A percentile compares a stretch with the other conserved stretches of the same genome.
Conservation (phyloP, 53 echinoderm and acorn worm genomes). For the Holothuria scabra region DNA sequence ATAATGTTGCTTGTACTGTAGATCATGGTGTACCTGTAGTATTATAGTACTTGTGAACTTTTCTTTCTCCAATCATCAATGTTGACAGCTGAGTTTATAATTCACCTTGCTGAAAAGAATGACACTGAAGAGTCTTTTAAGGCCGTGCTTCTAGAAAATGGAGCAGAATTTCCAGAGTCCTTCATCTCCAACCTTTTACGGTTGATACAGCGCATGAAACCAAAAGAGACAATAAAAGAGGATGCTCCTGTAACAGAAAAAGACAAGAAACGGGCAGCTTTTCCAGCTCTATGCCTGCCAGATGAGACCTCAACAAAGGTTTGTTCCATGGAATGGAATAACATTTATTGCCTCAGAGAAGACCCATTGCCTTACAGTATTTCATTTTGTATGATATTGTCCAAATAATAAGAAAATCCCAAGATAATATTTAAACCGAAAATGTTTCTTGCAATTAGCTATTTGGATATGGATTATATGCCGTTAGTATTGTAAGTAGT, state of each 20-base stretch:
- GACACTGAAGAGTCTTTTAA: conserved; percentile 78
- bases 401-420: no score
- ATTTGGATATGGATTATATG: no score
- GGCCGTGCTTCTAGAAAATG: conserved; percentile 80
- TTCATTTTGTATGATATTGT: no score
- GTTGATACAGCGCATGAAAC: conserved; percentile 97
- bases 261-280: conserved; percentile 73
- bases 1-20: no score
- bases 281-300: conserved; percentile 84
- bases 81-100: conserved; percentile 90
- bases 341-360: no score
- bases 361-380: no score
- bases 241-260: conserved; percentile 36
- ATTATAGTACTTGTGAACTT: no score
- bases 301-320: conserved; percentile 62
- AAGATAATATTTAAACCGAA: no score
- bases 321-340: neutral
- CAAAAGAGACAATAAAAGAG: conserved; percentile 48
- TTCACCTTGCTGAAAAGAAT: conserved; percentile 90
- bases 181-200: conserved; percentile 85
- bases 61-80: neutral
- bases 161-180: conserved; percentile 93
- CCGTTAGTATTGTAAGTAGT: no score
- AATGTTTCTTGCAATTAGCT: no score
- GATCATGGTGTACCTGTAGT: no score